Conservation (phyloP, 2,888 invertebrate species). For the Dicyrtoma fusca region DNA sequence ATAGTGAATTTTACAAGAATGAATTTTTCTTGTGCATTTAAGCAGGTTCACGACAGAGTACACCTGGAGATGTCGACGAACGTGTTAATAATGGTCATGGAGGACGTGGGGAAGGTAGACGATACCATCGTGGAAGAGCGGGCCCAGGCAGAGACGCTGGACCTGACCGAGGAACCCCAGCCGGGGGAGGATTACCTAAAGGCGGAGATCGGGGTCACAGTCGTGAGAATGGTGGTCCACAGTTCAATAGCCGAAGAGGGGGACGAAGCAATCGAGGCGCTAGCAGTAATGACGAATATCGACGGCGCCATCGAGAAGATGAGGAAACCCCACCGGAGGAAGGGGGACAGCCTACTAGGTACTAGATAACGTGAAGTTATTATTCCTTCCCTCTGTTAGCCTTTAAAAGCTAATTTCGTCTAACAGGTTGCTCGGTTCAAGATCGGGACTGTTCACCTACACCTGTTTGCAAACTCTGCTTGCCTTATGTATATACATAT, state of each 20-base stretch:
- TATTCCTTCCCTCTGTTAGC: no score
- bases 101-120: constrained; percentile 42
- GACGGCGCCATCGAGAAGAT: constrained; percentile 48
- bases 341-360: constrained; percentile 48
- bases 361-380: no score
- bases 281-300: constrained; percentile 42
- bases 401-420: no score
- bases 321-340: constrained; percentile 49
- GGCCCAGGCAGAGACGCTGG: constrained; percentile 30
- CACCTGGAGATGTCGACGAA: constrained; percentile 56
- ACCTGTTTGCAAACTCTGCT: no score
- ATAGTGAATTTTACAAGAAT: not conserved
- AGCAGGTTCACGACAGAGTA: constrained; percentile 53
- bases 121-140: constrained; percentile 38
- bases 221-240: constrained; percentile 33
- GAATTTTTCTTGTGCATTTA: not conserved
- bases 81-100: constrained; percentile 49
- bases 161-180: constrained; percentile 6
- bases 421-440: no score
- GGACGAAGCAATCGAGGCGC: constrained; percentile 26
- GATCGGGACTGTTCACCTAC: no score
- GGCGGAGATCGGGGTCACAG: constrained; percentile 19
- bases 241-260: constrained; percentile 14
- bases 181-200: constrained; percentile 19
- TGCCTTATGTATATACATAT: no score